Evolutionary conservation across 2,888 invertebrate genomes (phyloP).

Genomic region (Pheosia tremula): DNA sequence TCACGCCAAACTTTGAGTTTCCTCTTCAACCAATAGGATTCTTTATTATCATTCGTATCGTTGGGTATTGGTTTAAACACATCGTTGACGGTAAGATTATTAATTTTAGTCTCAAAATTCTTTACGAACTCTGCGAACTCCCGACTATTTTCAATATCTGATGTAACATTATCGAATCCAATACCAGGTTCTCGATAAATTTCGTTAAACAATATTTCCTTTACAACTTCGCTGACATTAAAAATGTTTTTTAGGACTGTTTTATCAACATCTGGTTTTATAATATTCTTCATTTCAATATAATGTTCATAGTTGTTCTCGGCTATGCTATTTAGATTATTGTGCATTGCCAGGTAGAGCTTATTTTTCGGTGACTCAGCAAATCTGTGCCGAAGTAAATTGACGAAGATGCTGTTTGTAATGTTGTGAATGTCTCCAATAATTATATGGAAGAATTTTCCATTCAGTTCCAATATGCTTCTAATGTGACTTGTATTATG

Average conservation of each 20-base stretch:
- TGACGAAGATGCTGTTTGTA: constrained; percentile 48
- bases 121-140: not conserved
- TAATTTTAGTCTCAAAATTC: not conserved
- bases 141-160: not conserved
- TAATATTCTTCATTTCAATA: constrained; percentile 30
- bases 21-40: not conserved
- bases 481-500: constrained; percentile 6
- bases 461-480: constrained; percentile 23
- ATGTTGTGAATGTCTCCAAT: constrained; percentile 36
- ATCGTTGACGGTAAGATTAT: not conserved
- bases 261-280: constrained; percentile 8
- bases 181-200: constrained; percentile 7
- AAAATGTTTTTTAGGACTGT: constrained; percentile 14
- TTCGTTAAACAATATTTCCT: constrained; percentile 26
- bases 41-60: not conserved
- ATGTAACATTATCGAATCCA: constrained; percentile 3
- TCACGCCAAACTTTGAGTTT: constrained; percentile 38
- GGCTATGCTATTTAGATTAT: constrained; percentile 41
- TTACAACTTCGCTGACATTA: constrained; percentile 26
- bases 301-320: constrained; percentile 38
- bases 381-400: constrained; percentile 34
- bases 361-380: constrained; percentile 27
- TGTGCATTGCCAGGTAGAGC: constrained; percentile 42
- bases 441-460: constrained; percentile 34
- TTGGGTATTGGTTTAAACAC: not conserved